phyloP scores from a whole-genome alignment of 2,888 invertebrate genomes.

The Drosophila mercatorum region DNA sequence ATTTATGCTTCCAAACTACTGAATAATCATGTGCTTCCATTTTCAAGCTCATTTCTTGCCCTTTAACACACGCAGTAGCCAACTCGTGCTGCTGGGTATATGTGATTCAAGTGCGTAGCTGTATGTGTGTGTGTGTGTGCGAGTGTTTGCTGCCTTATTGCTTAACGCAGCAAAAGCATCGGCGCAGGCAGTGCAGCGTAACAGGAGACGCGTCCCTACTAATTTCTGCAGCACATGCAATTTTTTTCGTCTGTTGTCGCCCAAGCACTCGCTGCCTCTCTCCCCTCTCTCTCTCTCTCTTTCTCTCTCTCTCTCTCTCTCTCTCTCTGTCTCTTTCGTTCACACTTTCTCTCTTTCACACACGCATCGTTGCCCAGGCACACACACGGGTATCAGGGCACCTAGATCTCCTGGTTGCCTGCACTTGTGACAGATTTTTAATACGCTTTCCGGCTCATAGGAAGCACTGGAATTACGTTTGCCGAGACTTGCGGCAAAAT shows the following conservation, averaged over 20 bases:
- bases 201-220: slow-evolving; percentile 59
- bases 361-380: slow-evolving; percentile 10
- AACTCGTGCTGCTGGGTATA: slow-evolving; percentile 16
- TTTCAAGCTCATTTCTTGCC: slow-evolving; percentile 16
- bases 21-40: neutral
- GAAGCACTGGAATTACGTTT: slow-evolving; percentile 24
- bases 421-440: slow-evolving; percentile 69
- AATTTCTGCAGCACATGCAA: slow-evolving; percentile 76
- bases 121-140: neutral
- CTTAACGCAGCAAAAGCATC: slow-evolving; percentile 76
- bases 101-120: slow-evolving; percentile 7
- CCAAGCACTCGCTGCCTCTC: slow-evolving; percentile 10
- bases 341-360: slow-evolving; percentile 6
- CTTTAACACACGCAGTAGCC: neutral
- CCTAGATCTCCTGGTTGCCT: slow-evolving; percentile 35
- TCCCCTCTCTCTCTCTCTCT: neutral
- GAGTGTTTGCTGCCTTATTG: slow-evolving; percentile 56
- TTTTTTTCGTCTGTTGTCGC: slow-evolving; percentile 46
- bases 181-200: slow-evolving; percentile 50
- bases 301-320: slow-evolving; percentile 9
- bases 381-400: slow-evolving; percentile 24
- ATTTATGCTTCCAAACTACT: neutral
- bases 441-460: slow-evolving; percentile 64
- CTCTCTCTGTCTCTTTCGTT: slow-evolving; percentile 2
- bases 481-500: slow-evolving; percentile 4